Evolutionary conservation across 2,797 vertebrate genomes (phyloP).

Genomic region (Characodon lateralis): DNA sequence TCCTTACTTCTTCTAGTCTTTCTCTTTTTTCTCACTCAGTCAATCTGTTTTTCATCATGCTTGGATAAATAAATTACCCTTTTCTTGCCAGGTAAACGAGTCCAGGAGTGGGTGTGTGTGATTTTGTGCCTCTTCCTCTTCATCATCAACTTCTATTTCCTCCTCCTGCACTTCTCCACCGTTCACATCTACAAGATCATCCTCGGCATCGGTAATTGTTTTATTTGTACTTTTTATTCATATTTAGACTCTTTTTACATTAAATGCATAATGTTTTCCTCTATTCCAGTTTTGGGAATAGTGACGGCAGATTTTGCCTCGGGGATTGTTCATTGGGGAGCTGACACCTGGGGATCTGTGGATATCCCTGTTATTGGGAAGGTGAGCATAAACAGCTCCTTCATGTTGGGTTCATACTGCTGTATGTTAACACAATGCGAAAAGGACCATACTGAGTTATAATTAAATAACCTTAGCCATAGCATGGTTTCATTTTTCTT

Average conservation of each 20-base stretch:
- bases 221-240: too few species aligned
- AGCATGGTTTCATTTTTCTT: too few species aligned
- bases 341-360: constrained; percentile 88
- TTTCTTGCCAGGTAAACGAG: constrained; percentile 64
- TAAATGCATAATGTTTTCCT: background rate
- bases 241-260: background rate
- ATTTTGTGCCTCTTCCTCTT: constrained; percentile 77
- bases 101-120: constrained; percentile 78
- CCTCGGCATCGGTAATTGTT: constrained; percentile 65
- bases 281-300: constrained; percentile 81
- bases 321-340: constrained; percentile 84
- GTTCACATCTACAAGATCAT: constrained; percentile 76
- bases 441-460: too few species aligned
- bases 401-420: too few species aligned
- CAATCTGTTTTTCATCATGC: background rate
- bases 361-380: constrained; percentile 88
- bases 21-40: background rate
- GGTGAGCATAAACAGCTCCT: constrained; percentile 60
- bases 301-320: constrained; percentile 87
- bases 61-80: background rate
- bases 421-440: background rate
- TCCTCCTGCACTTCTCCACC: constrained; percentile 76
- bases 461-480: too few species aligned
- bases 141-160: constrained; percentile 72
- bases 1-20: background rate